A percentile compares a stretch with the other conserved stretches of the same genome.
These are phyloP conservation scores for Gasteruption jaculator DNA, from an alignment of 2,888 invertebrate genomes.

Conservation along the genomic window DNA sequence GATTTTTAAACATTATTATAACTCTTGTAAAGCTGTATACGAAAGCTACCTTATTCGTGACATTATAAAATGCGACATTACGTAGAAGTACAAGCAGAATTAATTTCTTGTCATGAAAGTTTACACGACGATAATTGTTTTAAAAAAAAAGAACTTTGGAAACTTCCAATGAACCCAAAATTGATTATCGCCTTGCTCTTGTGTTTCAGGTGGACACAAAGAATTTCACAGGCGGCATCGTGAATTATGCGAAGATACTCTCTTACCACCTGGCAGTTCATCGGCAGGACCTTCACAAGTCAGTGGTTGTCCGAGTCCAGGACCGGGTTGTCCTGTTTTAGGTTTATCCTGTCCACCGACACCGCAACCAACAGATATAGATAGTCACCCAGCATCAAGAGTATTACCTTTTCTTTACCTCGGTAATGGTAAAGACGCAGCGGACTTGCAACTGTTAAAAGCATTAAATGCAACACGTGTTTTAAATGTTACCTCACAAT, in stretches of 20 bases:
- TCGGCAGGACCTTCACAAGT: constrained; percentile 40
- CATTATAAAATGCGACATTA: too few relatives aligned
- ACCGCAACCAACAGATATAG: constrained; percentile 57
- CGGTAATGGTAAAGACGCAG: constrained; percentile 78
- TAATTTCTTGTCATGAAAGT: too few relatives aligned
- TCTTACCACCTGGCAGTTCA: constrained; percentile 52
- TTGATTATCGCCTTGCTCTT: constrained; percentile 5
- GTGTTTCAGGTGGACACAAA: constrained; percentile 63
- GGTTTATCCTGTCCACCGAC: constrained; percentile 38
- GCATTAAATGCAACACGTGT: constrained; percentile 71
- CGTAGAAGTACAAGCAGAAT: too few relatives aligned
- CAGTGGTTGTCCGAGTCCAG: constrained; percentile 50
- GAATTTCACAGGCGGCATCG: constrained; percentile 68
- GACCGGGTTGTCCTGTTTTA: constrained; percentile 45
- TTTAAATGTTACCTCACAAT: constrained; percentile 75
- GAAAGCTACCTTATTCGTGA: too few relatives aligned
- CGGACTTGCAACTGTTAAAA: constrained; percentile 63
- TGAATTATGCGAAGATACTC: constrained; percentile 68
- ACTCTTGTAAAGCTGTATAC: too few relatives aligned
- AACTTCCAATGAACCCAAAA: constrained; percentile 3
- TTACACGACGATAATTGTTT: constrained; percentile 6
- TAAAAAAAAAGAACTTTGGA: constrained; percentile 11
- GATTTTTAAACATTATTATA: too few relatives aligned
- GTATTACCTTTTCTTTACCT: constrained; percentile 77
- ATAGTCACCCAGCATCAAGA: constrained; percentile 72